Percentiles rank a stretch among this genome's conserved stretches.
phyloP scores from a whole-genome alignment of 2,113 vertebrate species.

The Potamarius usumacintae region DNA sequence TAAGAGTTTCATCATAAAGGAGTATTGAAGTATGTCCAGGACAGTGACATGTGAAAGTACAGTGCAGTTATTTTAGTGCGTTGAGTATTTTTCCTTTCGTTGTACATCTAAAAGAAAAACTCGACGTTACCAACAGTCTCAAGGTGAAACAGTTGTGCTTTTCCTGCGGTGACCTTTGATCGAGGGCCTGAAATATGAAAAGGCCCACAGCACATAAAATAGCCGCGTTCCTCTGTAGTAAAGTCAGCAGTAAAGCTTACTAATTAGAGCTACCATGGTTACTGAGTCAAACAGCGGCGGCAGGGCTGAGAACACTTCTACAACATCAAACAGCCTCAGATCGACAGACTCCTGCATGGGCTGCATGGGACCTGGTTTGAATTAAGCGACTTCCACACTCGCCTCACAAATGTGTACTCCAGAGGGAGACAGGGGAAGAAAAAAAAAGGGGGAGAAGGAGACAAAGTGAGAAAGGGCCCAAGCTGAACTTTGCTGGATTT shows the following conservation, averaged over 20 bases:
- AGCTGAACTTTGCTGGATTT: constrained; percentile 86
- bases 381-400: constrained; percentile 89
- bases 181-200: constrained; percentile 89
- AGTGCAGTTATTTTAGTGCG: neutral
- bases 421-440: constrained; percentile 73
- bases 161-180: constrained; percentile 92
- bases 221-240: constrained; percentile 95
- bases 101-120: neutral
- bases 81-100: neutral
- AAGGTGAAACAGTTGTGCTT: constrained; percentile 81
- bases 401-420: constrained; percentile 93
- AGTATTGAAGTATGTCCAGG: too few species aligned
- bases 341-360: constrained; percentile 82
- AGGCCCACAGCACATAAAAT: constrained; percentile 98
- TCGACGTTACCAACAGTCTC: constrained; percentile 73
- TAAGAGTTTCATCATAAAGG: neutral
- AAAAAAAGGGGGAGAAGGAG: constrained; percentile 66
- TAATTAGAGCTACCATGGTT: constrained; percentile 98
- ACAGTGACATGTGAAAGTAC: neutral
- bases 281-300: constrained; percentile 87
- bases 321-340: constrained; percentile 98
- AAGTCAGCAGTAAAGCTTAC: constrained; percentile 96
- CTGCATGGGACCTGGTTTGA: constrained; percentile 90
- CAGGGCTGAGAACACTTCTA: constrained; percentile 88
- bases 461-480: constrained; percentile 68